These are phyloP conservation scores for Callorhinus ursinus DNA, from an alignment of 2,113 vertebrate species.

Conservation along the genomic window DNA sequence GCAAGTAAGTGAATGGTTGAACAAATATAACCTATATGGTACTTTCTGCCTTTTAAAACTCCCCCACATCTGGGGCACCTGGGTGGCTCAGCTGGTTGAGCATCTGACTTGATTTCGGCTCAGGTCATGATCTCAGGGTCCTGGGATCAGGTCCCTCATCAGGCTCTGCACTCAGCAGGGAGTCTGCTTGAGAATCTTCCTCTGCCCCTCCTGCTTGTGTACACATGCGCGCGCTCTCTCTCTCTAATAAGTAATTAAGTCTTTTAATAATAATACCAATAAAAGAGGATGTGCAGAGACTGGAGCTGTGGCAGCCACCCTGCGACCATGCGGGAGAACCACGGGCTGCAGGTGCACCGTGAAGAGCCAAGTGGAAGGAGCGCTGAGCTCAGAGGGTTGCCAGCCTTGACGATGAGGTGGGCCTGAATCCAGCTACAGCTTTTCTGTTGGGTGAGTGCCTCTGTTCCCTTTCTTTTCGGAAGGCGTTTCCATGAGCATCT, in stretches of 20 bases:
- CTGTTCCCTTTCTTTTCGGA: accelerated
- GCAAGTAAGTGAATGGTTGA: background rate
- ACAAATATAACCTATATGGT: accelerated
- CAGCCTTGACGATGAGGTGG: accelerated
- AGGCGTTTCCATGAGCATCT: background rate
- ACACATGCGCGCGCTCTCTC: too few relatives aligned
- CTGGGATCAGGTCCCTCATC: background rate
- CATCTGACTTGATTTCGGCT: background rate
- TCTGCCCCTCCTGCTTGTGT: background rate
- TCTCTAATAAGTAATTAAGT: background rate
- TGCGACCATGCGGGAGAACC: accelerated
- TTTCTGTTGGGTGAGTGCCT: accelerated
- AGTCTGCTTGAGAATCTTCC: background rate
- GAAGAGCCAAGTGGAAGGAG: background rate
- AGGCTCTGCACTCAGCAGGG: background rate
- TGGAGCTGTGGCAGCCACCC: background rate
- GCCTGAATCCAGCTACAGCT: too few relatives aligned
- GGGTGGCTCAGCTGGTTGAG: background rate
- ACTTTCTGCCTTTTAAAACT: accelerated
- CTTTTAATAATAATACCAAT: background rate
- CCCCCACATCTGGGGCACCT: background rate
- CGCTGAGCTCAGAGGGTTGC: accelerated
- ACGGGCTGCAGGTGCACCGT: accelerated
- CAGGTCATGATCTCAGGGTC: background rate
- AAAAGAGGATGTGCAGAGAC: background rate